Conservation (phyloP, 2,888 invertebrate species). For the Chydorus sphaericus region DNA sequence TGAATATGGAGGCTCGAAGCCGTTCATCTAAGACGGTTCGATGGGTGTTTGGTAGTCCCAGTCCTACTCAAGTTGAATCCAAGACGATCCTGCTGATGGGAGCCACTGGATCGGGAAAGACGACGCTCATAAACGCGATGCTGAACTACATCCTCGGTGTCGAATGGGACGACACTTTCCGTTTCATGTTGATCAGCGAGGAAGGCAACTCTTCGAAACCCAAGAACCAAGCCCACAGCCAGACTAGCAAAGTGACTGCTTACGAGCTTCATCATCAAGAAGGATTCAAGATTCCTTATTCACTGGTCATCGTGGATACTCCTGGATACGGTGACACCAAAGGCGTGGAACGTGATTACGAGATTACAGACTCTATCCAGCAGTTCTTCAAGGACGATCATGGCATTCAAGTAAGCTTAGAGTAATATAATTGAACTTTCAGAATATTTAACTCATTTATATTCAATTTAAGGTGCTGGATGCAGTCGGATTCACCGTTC, state of each 20-base stretch:
- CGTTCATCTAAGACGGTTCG: no score
- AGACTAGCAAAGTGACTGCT: slow-evolving; percentile 5
- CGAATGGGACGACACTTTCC: slow-evolving; percentile 6
- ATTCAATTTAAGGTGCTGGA: no score
- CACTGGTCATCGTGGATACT: slow-evolving; percentile 10
- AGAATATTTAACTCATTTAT: no score
- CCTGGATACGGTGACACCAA: slow-evolving; percentile 11
- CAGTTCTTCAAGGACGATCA: background rate
- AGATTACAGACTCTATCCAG: background rate
- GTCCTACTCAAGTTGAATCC: no score
- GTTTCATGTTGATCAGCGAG: background rate
- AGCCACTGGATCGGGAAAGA: slow-evolving; percentile 10
- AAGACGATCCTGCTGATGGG: slow-evolving; percentile 8
- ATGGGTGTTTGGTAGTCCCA: no score
- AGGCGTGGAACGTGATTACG: background rate
- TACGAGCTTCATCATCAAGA: background rate
- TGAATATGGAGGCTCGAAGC: no score
- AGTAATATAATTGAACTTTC: no score
- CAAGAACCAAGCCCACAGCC: slow-evolving; percentile 11
- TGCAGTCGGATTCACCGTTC: background rate
- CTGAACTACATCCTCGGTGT: slow-evolving; percentile 6
- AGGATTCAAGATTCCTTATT: slow-evolving; percentile 1
- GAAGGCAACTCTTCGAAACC: no score
- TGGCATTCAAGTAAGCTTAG: no score
- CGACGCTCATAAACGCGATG: slow-evolving; percentile 6